A percentile compares a stretch with the other conserved stretches of the same genome.
These are phyloP conservation scores for Phalacrocorax brasilianus DNA, from an alignment of 2,113 vertebrate genomes.

Conservation along the genomic window DNA sequence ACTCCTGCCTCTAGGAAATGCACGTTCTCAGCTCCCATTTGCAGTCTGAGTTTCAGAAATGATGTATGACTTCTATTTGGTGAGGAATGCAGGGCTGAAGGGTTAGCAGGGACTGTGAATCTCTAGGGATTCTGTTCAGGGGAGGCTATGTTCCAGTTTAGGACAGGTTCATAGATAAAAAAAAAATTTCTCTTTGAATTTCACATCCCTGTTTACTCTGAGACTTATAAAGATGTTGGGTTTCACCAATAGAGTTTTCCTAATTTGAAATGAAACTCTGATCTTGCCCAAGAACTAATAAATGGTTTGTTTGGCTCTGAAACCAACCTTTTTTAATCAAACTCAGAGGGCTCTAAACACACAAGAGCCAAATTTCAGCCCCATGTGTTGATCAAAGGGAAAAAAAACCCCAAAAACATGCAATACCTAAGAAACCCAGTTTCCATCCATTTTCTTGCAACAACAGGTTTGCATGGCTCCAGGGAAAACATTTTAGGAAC, in stretches of 20 bases:
- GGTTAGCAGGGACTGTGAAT: slow-evolving; percentile 8
- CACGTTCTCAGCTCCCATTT: background rate
- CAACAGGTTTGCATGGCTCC: background rate
- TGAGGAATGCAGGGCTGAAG: slow-evolving; percentile 9
- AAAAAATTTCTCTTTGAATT: background rate
- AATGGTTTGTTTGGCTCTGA: background rate
- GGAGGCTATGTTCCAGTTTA: background rate
- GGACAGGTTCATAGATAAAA: background rate
- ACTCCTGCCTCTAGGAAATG: slow-evolving; percentile 15
- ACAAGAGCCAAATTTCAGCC: background rate
- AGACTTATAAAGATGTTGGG: background rate
- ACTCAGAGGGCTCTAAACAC: background rate
- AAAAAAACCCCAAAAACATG: too few species aligned
- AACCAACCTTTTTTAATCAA: background rate
- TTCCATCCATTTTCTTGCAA: background rate
- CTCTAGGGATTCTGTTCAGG: background rate
- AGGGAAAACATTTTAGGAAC: background rate
- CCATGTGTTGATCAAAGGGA: background rate
- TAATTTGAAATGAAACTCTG: background rate
- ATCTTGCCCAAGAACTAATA: background rate
- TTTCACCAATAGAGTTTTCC: background rate
- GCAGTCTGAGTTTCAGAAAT: slow-evolving; percentile 36
- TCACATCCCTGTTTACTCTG: background rate
- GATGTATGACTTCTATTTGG: slow-evolving; percentile 46
- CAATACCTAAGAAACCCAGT: background rate